phyloP scores from a whole-genome alignment of 2,113 vertebrate genomes.

The Nycticorax nycticorax region DNA sequence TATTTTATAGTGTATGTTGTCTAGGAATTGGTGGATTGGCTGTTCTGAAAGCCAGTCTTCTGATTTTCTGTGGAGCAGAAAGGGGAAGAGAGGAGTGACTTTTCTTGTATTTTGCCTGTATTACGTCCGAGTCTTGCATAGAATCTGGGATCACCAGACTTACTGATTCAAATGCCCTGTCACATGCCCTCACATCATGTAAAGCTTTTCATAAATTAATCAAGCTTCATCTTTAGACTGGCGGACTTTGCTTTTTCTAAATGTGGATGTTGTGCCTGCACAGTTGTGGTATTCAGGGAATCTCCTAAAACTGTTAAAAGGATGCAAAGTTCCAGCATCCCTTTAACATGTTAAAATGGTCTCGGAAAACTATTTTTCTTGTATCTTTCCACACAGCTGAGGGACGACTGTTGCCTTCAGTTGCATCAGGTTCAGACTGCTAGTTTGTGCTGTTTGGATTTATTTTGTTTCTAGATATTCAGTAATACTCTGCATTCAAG shows the following conservation, averaged over 20 bases:
- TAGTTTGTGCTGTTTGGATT: background rate
- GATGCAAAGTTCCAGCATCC: background rate
- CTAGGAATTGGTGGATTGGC: background rate
- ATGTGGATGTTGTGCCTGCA: background rate
- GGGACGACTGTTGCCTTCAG: background rate
- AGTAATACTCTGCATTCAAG: background rate
- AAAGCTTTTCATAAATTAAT: background rate
- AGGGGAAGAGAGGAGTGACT: background rate
- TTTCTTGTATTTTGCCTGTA: rapidly evolving
- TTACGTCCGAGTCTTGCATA: background rate
- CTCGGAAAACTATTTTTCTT: background rate
- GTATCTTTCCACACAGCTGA: background rate
- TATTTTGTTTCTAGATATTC: background rate
- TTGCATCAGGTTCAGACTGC: background rate
- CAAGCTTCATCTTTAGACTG: background rate
- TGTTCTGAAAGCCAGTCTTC: background rate
- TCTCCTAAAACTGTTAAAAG: background rate
- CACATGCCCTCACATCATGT: background rate
- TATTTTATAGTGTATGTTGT: background rate
- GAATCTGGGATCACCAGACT: background rate
- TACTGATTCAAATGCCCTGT: background rate
- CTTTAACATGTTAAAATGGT: background rate
- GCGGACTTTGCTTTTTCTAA: background rate
- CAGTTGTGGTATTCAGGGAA: rapidly evolving
- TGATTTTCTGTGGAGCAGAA: background rate